A percentile compares a stretch with the other conserved stretches of the same genome.
phyloP scores from a whole-genome alignment of 1,140 invertebrate species.

The Zophobas morio region DNA sequence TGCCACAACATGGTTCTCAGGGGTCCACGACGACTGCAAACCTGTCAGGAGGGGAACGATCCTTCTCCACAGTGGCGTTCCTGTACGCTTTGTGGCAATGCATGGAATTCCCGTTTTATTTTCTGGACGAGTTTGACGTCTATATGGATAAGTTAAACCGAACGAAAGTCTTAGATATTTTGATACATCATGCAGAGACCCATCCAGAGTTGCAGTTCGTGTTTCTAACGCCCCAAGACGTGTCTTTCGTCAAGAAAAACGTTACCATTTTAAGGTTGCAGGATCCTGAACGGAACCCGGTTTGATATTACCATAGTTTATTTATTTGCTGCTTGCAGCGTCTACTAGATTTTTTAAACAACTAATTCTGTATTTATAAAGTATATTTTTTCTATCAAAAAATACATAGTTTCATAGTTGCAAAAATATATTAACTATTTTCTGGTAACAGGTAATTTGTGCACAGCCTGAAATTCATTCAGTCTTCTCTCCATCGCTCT shows the following conservation, averaged over 20 bases:
- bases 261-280: constrained; percentile 72
- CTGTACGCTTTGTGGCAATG: constrained; percentile 94
- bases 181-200: constrained; percentile 75
- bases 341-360: neutral
- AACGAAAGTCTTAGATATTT: constrained; percentile 77
- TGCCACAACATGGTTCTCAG: constrained; percentile 68
- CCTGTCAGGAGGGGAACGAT: constrained; percentile 95
- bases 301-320: neutral
- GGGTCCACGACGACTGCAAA: constrained; percentile 72
- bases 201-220: constrained; percentile 79
- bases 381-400: no score
- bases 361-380: neutral
- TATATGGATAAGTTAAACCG: constrained; percentile 92
- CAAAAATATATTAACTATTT: neutral
- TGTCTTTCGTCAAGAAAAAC: constrained; percentile 71
- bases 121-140: constrained; percentile 98
- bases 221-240: constrained; percentile 84
- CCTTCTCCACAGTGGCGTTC: constrained; percentile 95
- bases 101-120: constrained; percentile 92
- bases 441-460: no score
- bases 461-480: neutral
- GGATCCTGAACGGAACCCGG: constrained; percentile 13
- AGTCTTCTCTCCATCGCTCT: neutral
- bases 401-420: neutral
- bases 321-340: neutral